Percentiles rank a stretch among this genome's conserved stretches.
These are phyloP conservation scores for Avahi laniger DNA, from an alignment of 2,797 vertebrate genomes.

Conservation along the genomic window DNA sequence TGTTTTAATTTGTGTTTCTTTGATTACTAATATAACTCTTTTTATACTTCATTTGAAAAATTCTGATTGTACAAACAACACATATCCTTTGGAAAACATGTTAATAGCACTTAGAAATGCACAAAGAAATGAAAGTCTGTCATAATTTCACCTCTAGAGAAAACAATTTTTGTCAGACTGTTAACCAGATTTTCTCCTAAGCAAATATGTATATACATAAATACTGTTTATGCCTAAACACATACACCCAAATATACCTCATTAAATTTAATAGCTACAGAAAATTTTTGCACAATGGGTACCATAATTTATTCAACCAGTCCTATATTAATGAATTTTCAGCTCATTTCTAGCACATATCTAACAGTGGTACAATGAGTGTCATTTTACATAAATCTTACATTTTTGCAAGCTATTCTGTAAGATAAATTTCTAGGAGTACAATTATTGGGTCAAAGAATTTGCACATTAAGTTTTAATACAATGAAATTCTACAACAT, in stretches of 20 bases:
- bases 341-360: constrained; percentile 5
- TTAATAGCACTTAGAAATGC: not conserved
- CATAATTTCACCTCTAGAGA: constrained; percentile 1
- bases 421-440: not conserved
- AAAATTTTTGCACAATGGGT: not conserved
- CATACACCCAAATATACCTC: not conserved
- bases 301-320: not conserved
- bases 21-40: not conserved
- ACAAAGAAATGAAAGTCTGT: not conserved
- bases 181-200: not conserved
- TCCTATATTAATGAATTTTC: not conserved
- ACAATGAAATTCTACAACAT: not conserved
- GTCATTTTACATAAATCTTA: not conserved
- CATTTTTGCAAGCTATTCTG: not conserved
- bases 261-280: constrained; percentile 17
- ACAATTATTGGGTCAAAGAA: not conserved
- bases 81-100: not conserved
- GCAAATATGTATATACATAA: not conserved
- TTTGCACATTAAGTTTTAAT: not conserved
- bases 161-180: not conserved
- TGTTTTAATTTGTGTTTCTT: not conserved
- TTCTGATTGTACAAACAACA: not conserved
- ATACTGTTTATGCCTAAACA: not conserved
- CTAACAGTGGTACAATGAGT: not conserved
- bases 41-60: not conserved